Percentiles rank a stretch among this genome's conserved stretches.
Conservation (phyloP, 2,888 invertebrate genomes). For the Gibbula magus region DNA sequence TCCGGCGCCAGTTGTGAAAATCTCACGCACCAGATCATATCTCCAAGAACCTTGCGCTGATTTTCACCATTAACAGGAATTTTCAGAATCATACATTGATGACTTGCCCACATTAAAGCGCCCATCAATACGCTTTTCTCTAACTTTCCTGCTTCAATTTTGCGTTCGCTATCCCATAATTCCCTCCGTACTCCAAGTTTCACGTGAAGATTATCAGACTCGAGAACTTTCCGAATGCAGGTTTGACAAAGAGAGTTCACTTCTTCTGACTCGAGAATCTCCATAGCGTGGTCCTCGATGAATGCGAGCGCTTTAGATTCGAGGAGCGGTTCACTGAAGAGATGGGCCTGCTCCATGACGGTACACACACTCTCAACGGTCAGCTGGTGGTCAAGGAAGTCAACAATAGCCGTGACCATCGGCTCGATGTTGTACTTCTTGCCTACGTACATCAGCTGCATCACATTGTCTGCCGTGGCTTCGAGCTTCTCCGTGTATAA, state of each 20-base stretch:
- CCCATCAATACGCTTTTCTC: not conserved
- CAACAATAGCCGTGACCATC: not conserved
- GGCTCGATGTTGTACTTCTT: slow-evolving; percentile 14
- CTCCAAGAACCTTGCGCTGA: not conserved
- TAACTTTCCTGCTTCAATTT: not conserved
- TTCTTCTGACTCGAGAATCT: not conserved
- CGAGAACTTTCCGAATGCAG: not conserved
- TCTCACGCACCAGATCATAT: not conserved
- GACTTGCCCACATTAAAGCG: not conserved
- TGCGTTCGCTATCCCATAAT: not conserved
- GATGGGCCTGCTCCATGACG: slow-evolving; percentile 18
- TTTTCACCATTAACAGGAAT: not conserved
- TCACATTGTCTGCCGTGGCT: not conserved
- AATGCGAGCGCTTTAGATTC: not conserved
- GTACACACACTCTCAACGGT: not conserved
- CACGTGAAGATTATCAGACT: not conserved
- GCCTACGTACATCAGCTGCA: slow-evolving; percentile 17
- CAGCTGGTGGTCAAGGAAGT: not conserved
- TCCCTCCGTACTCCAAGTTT: not conserved
- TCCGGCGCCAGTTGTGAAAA: not conserved
- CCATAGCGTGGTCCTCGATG: not conserved
- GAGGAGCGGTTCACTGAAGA: not conserved
- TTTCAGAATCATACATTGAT: not conserved
- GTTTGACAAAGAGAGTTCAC: not conserved
- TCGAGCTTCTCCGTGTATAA: slow-evolving; percentile 7